Percentiles rank a stretch among this genome's conserved stretches.
phyloP scores from a whole-genome alignment of 2,113 vertebrate genomes.

The Galemys pyrenaicus region DNA sequence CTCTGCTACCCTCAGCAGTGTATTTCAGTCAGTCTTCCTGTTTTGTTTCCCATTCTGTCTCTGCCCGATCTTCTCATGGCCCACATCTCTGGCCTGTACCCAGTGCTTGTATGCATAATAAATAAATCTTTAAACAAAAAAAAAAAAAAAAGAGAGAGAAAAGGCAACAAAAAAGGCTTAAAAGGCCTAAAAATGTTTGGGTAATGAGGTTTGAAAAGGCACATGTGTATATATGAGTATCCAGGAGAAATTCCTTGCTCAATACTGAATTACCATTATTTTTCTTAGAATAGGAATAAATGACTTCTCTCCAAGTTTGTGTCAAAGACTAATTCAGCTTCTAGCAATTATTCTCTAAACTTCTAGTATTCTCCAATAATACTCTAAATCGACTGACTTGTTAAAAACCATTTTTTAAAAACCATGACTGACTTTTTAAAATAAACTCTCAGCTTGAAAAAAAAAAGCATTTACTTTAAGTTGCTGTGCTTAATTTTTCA shows the following conservation, averaged over 20 bases:
- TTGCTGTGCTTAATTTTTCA: not conserved
- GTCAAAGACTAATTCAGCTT: not conserved
- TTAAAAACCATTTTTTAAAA: not conserved
- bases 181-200: not conserved
- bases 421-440: not conserved
- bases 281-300: not conserved
- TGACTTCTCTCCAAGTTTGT: constrained; percentile 23
- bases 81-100: no score
- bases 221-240: not conserved
- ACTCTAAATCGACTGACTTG: not conserved
- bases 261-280: not conserved
- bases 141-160: no score
- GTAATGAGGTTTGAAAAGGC: not conserved
- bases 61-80: no score
- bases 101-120: no score
- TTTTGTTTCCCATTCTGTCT: no score
- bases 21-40: no score
- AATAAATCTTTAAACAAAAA: no score
- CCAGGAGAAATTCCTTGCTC: not conserved
- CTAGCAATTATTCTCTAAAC: not conserved
- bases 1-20: no score
- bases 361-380: not conserved
- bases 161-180: not conserved
- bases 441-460: not conserved
- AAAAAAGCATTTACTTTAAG: not conserved